Evolutionary conservation across 2,797 vertebrate species (phyloP).

Genomic region (Silurus aristotelis): DNA sequence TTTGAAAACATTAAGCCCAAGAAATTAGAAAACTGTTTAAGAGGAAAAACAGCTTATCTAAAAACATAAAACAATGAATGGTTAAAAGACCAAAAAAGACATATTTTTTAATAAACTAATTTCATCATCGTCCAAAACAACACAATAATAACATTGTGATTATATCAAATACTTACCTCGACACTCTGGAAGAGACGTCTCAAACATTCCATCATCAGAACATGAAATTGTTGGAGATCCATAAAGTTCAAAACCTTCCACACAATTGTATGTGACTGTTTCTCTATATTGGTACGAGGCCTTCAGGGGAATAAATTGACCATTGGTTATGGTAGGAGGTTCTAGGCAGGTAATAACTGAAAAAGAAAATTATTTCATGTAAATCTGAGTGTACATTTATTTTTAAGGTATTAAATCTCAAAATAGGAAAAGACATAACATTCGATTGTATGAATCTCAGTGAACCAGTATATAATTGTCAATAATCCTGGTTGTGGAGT

Average conservation of each 20-base stretch:
- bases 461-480: too few species aligned
- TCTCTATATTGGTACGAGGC: neutral
- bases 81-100: neutral
- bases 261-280: conserved; percentile 31
- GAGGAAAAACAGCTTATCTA: neutral
- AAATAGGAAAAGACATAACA: neutral
- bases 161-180: conserved; percentile 28
- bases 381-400: neutral
- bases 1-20: neutral
- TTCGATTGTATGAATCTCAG: too few species aligned
- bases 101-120: too few species aligned
- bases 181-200: conserved; percentile 32
- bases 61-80: neutral
- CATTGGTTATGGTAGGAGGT: conserved; percentile 24
- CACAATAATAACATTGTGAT: neutral
- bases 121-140: too few species aligned
- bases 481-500: neutral
- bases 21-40: neutral
- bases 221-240: neutral
- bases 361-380: neutral
- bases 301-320: rapidly evolving
- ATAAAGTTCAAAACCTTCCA: neutral
- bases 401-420: neutral
- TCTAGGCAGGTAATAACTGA: neutral
- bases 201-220: conserved; percentile 24